These are phyloP conservation scores for Polymixis flavicincta DNA, from an alignment of 2,888 invertebrate genomes.

Conservation along the genomic window DNA sequence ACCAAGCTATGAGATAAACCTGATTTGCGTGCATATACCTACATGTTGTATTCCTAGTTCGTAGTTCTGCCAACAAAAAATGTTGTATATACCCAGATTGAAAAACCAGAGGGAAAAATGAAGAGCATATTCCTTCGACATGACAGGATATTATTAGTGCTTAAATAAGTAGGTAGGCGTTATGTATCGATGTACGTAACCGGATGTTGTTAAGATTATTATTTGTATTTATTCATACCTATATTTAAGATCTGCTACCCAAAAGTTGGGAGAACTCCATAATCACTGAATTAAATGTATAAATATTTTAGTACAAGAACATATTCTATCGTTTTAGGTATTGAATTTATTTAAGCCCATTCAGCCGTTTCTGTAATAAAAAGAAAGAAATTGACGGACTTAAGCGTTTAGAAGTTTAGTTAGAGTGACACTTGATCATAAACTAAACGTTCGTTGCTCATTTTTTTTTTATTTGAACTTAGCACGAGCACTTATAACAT, in stretches of 20 bases:
- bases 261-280: background rate
- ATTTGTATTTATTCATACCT: too few species aligned
- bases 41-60: background rate
- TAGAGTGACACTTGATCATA: background rate
- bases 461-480: slow-evolving; percentile 1
- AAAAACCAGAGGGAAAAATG: background rate
- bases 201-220: too few species aligned
- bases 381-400: background rate
- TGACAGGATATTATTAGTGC: too few species aligned
- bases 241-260: too few species aligned
- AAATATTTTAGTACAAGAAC: too few species aligned
- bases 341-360: background rate
- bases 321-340: too few species aligned
- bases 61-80: background rate
- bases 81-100: background rate
- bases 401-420: background rate
- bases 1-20: background rate
- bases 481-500: background rate
- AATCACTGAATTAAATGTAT: background rate
- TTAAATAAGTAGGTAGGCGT: background rate
- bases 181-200: background rate
- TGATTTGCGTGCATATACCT: background rate
- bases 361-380: background rate
- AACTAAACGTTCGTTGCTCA: slow-evolving; percentile 2
- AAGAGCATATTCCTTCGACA: background rate